Conservation (phyloP, 2,888 invertebrate genomes). For the Phragmatobia fuliginosa region DNA sequence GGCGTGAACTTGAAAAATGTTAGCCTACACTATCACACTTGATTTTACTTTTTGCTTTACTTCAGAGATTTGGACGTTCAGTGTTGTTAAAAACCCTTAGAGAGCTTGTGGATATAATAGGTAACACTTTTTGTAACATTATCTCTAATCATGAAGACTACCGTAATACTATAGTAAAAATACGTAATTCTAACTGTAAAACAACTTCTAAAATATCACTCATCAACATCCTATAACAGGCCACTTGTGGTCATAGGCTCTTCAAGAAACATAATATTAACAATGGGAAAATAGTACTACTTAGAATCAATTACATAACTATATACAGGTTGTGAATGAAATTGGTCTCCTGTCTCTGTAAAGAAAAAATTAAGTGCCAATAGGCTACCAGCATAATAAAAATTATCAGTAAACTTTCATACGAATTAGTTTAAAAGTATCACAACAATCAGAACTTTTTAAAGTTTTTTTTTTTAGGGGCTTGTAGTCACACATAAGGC, state of each 20-base stretch:
- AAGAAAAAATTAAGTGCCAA: not conserved
- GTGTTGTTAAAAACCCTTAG: slow-evolving; percentile 21
- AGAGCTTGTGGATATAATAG: slow-evolving; percentile 26
- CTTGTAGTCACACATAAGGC: too few relatives aligned
- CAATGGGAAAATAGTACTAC: too few relatives aligned
- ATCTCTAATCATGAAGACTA: not conserved
- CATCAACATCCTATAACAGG: too few relatives aligned
- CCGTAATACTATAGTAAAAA: too few relatives aligned
- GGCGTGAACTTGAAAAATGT: slow-evolving; percentile 74
- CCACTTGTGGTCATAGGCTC: too few relatives aligned
- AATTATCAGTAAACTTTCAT: not conserved
- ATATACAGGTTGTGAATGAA: not conserved
- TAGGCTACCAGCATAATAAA: not conserved
- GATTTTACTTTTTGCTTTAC: slow-evolving; percentile 37
- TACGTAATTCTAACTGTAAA: not conserved
- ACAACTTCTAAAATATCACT: too few relatives aligned
- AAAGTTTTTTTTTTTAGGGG: too few relatives aligned
- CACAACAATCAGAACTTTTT: too few relatives aligned
- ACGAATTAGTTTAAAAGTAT: not conserved
- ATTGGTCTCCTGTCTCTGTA: not conserved
- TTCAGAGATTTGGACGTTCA: slow-evolving; percentile 20
- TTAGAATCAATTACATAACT: not conserved
- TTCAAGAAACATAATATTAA: not conserved
- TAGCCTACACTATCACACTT: slow-evolving; percentile 50
- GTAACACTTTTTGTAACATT: slow-evolving; percentile 3